phyloP scores from a whole-genome alignment of 2,888 invertebrate genomes.

The Pyralis farinalis region DNA sequence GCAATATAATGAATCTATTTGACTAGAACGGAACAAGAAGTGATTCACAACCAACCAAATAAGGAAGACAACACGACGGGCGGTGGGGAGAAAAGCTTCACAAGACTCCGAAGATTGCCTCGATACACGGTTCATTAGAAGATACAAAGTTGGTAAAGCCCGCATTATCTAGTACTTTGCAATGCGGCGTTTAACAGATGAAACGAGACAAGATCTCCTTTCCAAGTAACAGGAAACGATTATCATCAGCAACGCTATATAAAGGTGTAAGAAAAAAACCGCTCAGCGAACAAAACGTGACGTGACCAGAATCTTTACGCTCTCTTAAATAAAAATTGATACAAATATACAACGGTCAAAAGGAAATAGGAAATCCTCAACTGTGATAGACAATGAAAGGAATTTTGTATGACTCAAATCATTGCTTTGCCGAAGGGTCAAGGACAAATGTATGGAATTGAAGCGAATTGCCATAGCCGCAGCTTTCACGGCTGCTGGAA shows the following conservation, averaged over 20 bases:
- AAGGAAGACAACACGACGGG: slow-evolving; percentile 39
- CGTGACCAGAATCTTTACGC: not conserved
- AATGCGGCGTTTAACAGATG: slow-evolving; percentile 33
- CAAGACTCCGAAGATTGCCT: slow-evolving; percentile 35
- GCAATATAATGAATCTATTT: slow-evolving; percentile 27
- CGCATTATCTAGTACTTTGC: slow-evolving; percentile 41
- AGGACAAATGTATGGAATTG: slow-evolving; percentile 36
- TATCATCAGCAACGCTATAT: slow-evolving; percentile 21
- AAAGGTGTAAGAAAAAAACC: slow-evolving; percentile 13
- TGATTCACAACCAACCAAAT: slow-evolving; percentile 52
- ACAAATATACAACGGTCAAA: slow-evolving; percentile 14
- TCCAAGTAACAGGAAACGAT: slow-evolving; percentile 51
- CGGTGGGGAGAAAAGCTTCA: slow-evolving; percentile 40
- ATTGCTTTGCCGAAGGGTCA: slow-evolving; percentile 16
- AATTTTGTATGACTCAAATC: slow-evolving; percentile 3
- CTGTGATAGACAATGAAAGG: slow-evolving; percentile 1
- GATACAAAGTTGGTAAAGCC: slow-evolving; percentile 50
- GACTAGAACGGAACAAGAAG: slow-evolving; percentile 39
- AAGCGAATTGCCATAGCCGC: slow-evolving; percentile 40
- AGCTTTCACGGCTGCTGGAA: slow-evolving; percentile 62
- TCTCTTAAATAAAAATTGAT: slow-evolving; percentile 1
- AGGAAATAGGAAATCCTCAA: slow-evolving; percentile 38
- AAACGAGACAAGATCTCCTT: slow-evolving; percentile 41
- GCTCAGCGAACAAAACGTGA: slow-evolving; percentile 1
- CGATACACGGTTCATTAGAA: slow-evolving; percentile 52